Base-by-base conservation (phyloP, 2,113 vertebrate genomes). In the Ceuthmochares aereus region DNA sequence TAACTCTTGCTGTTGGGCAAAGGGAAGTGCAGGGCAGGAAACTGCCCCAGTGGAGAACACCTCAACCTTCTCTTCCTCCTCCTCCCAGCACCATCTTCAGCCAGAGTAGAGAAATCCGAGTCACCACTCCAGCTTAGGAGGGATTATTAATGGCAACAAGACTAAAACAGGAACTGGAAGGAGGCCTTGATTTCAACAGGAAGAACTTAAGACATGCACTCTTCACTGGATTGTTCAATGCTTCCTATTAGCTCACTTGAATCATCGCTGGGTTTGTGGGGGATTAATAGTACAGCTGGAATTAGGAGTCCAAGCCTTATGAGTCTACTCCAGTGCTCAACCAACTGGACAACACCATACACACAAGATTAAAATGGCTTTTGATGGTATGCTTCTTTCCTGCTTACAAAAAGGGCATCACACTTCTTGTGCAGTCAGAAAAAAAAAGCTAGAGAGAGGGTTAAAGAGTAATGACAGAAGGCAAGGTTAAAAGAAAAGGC, bases 121-220 rank as follows among this genome's bases (percentile, higher is more conserved):
- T 74, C 62, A n/a, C 49, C 56, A 49, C 74, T 87, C 43, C 0
- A 0, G 12, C 6, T 87, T 62, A 49, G 58, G 49, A 85, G 13
- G 18, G 34, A 58, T 81, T 92, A 93, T 90, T 84, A 89, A 90
- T 78, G 72, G 95, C 14, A 93, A 87, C 58, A 81, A 60, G 42
- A 45, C 74, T 94, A 37, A 87, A 95, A 91, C 73, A 95, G 93
- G 89, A 96, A 95, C 78, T 68, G 62, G 45, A 94, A 32, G 63
- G 85, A 95, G 56, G 64, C 87, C 90, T 93, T 80, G 79, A 80
- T 95, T 96, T 94, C 85, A 86, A 88, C 87, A 94, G 95, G 87
- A 96, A 91, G 70, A 77, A 58, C 85, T 72, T 64, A 91, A 94
- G 90, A 87, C 91, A 96, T 9, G 14, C 2, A 5, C 88, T 93